A percentile compares a stretch with the other conserved stretches of the same genome.
These are phyloP conservation scores for Picathartes gymnocephalus DNA, from an alignment of 2,113 vertebrate genomes.

Conservation along the genomic window DNA sequence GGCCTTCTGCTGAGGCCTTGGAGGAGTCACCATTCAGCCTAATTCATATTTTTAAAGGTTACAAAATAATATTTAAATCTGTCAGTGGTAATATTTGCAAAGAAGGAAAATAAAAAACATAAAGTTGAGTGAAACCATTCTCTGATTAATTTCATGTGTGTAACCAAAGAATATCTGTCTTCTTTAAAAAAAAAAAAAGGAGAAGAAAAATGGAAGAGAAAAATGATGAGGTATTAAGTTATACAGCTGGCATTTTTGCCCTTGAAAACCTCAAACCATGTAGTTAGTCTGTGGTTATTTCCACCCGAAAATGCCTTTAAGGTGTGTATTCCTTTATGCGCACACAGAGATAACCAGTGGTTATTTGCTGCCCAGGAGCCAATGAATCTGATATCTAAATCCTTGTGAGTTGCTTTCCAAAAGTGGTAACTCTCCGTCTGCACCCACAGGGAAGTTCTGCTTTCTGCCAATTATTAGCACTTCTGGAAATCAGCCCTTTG, in stretches of 20 bases:
- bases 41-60: background rate
- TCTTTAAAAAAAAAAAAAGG: background rate
- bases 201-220: too few relatives aligned
- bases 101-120: accelerated
- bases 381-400: background rate
- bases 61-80: background rate
- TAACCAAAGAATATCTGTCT: background rate
- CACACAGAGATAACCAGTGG: background rate
- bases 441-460: background rate
- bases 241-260: background rate
- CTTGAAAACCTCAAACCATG: background rate
- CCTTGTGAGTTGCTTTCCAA: background rate
- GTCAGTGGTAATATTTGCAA: background rate
- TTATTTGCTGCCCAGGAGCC: background rate
- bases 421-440: background rate
- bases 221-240: background rate
- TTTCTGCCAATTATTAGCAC: background rate
- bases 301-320: background rate
- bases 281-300: background rate
- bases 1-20: background rate
- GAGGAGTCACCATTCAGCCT: background rate
- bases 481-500: background rate
- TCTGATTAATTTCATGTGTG: accelerated
- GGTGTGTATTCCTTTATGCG: background rate
- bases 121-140: background rate